These are phyloP conservation scores for Caenorhabditis imperialis DNA, from an alignment of 2,888 invertebrate species.

Conservation along the genomic window DNA sequence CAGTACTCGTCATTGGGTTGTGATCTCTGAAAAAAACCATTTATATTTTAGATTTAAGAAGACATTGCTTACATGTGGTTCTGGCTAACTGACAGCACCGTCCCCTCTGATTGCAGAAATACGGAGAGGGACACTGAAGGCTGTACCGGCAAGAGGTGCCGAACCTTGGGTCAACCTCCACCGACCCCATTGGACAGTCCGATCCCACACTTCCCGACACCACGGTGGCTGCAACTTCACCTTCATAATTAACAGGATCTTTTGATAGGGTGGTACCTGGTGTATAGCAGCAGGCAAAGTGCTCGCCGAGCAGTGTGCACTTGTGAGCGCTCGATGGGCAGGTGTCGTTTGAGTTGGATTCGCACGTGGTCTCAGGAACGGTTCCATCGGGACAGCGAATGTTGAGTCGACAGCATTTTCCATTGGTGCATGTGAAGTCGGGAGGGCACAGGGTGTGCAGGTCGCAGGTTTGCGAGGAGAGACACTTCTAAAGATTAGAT, in stretches of 20 bases:
- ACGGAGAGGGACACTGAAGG: slow-evolving; percentile 70
- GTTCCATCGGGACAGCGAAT: slow-evolving; percentile 66
- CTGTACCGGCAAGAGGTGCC: slow-evolving; percentile 63
- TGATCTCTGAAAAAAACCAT: slow-evolving; percentile 21
- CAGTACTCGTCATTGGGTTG: no score
- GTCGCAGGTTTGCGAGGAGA: slow-evolving; percentile 53
- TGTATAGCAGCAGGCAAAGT: slow-evolving; percentile 49
- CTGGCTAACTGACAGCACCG: slow-evolving; percentile 57
- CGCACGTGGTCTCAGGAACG: slow-evolving; percentile 63
- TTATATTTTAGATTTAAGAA: no score
- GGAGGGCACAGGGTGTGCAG: slow-evolving; percentile 63
- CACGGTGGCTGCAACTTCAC: slow-evolving; percentile 5
- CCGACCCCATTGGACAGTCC: slow-evolving; percentile 57
- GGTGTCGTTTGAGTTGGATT: slow-evolving; percentile 32
- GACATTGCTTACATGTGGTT: no score
- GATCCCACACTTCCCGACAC: slow-evolving; percentile 12
- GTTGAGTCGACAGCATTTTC: slow-evolving; percentile 61
- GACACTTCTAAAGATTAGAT: slow-evolving; percentile 58
- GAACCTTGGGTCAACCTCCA: slow-evolving; percentile 61
- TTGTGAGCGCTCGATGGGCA: slow-evolving; percentile 66
- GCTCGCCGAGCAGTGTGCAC: slow-evolving; percentile 49
- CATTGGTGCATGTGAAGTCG: slow-evolving; percentile 64
- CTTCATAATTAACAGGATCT: no score
- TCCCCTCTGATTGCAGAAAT: slow-evolving; percentile 67
- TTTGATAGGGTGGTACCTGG: no score